Percentiles rank a stretch among this genome's conserved stretches.
These are phyloP conservation scores for Polypedilum vanderplanki DNA, from an alignment of 1,140 invertebrate species.

Conservation along the genomic window DNA sequence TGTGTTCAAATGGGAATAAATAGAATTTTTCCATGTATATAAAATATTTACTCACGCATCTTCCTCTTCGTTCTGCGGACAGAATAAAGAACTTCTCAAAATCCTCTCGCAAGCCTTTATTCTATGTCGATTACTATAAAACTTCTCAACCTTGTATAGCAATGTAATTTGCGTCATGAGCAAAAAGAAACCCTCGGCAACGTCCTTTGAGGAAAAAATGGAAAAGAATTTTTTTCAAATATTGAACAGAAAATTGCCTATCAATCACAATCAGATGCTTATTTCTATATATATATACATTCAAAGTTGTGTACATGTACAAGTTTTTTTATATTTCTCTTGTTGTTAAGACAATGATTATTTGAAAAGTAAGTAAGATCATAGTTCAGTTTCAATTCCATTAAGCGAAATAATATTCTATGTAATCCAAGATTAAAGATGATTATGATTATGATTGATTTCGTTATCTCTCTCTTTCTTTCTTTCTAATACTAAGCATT, in stretches of 20 bases:
- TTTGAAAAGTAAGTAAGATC: no score
- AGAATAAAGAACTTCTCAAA: neutral
- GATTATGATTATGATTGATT: no score
- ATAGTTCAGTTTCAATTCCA: no score
- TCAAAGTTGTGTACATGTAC: no score
- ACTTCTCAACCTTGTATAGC: neutral
- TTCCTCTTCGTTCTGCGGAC: constrained; percentile 1
- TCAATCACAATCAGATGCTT: neutral
- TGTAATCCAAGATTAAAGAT: no score
- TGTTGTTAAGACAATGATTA: no score
- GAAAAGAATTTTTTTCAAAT: neutral
- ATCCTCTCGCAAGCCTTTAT: neutral
- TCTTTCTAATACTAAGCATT: no score
- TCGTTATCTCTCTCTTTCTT: no score
- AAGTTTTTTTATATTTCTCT: no score
- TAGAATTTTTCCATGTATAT: neutral
- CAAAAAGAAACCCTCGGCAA: constrained; percentile 5
- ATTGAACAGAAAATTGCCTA: neutral
- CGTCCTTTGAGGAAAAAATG: neutral
- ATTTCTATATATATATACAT: no score
- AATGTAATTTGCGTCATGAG: neutral
- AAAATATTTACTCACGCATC: neutral
- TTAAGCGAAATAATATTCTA: no score
- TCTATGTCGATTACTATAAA: constrained; percentile 2
- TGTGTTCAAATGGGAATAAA: neutral